phyloP scores from a whole-genome alignment of 2,888 invertebrate species.

The Cephus rjabovi region DNA sequence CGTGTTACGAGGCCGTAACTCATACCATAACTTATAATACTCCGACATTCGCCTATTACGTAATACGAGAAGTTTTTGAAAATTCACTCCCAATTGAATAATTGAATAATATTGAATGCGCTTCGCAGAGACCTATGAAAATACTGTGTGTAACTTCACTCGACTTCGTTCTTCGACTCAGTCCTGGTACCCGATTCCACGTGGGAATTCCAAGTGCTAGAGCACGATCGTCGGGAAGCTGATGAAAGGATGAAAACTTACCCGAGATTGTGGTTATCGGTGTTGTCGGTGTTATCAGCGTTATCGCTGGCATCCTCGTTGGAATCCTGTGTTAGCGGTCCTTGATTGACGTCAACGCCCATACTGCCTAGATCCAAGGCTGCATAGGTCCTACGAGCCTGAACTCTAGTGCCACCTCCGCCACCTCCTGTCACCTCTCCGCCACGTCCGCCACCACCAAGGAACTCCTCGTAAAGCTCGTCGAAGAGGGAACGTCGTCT shows the following conservation, averaged over 20 bases:
- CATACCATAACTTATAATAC: not conserved
- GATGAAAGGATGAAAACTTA: slow-evolving; percentile 48
- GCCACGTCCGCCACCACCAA: slow-evolving; percentile 64
- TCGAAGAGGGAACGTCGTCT: slow-evolving; percentile 75
- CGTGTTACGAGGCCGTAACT: not conserved
- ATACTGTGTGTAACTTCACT: not conserved
- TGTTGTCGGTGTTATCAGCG: slow-evolving; percentile 62
- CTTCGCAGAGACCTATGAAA: not conserved
- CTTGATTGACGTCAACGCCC: slow-evolving; percentile 77
- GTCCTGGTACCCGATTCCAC: not conserved
- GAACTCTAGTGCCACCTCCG: slow-evolving; percentile 65
- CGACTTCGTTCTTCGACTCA: not conserved
- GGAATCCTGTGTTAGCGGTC: slow-evolving; percentile 69
- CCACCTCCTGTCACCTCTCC: slow-evolving; percentile 68
- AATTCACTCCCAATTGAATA: not conserved
- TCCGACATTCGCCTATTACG: not conserved
- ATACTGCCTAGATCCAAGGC: slow-evolving; percentile 77
- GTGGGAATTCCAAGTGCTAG: not conserved
- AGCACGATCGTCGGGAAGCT: not conserved
- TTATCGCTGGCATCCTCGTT: slow-evolving; percentile 63
- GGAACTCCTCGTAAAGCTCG: slow-evolving; percentile 76
- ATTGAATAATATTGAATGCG: not conserved
- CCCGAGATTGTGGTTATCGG: slow-evolving; percentile 69
- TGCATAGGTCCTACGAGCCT: slow-evolving; percentile 74
- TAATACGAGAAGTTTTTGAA: not conserved